Conservation (phyloP, 2,888 invertebrate genomes). For the Osmoderma eremita region DNA sequence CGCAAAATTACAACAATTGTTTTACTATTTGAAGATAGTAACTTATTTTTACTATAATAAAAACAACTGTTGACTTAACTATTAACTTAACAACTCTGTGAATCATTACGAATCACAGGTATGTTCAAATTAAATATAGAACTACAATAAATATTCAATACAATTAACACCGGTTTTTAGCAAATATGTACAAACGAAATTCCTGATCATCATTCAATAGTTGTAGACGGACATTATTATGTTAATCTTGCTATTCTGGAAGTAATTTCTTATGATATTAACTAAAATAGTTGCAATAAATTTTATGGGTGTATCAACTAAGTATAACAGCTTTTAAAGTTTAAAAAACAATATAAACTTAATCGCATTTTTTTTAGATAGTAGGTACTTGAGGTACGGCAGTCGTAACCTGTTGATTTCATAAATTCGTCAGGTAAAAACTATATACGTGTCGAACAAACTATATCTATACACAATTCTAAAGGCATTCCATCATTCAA, state of each 20-base stretch:
- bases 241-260: no score
- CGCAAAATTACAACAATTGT: slow-evolving; percentile 16
- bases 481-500: slow-evolving; percentile 22
- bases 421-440: slow-evolving; percentile 31
- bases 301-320: no score
- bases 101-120: no score
- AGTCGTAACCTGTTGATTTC: slow-evolving; percentile 32
- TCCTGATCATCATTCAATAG: no score
- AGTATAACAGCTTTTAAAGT: background rate
- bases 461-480: no score
- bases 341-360: background rate
- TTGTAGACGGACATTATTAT: no score
- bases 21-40: slow-evolving; percentile 2
- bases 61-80: slow-evolving; percentile 1
- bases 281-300: background rate
- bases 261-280: background rate
- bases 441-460: no score
- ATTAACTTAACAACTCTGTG: background rate
- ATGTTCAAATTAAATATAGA: slow-evolving; percentile 6
- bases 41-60: slow-evolving; percentile 2
- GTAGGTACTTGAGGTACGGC: slow-evolving; percentile 14
- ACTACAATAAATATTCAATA: slow-evolving; percentile 8
- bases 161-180: slow-evolving; percentile 14
- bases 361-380: slow-evolving; percentile 10
- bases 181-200: slow-evolving; percentile 8